Base-by-base conservation (phyloP, 2,797 vertebrate species). In the Myiotriccus ornatus region DNA sequence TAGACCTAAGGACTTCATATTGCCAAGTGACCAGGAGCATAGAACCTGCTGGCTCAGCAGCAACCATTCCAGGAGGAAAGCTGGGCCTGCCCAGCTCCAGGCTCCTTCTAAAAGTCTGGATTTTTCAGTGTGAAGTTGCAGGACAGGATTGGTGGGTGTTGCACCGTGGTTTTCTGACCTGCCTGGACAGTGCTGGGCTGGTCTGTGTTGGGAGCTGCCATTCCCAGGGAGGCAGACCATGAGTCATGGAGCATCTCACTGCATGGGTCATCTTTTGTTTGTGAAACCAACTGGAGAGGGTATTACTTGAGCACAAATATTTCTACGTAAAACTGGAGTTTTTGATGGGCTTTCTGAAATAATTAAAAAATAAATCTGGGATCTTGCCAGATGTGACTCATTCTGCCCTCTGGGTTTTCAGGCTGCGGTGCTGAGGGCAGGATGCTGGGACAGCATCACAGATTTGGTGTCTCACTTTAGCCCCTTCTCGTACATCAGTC, bases 1-100 rank as follows among this genome's bases (percentile, higher is more conserved):
- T 0, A 22, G 43, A 37, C 25, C 4, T 10, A 2, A 69, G 34
- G 39, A 5, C 22, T 52, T 71, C 0, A 1, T 34, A 0, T 24
- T 17, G 21, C 52, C 13, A 4, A 32, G 11, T 64, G 21, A 2
- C 5, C 3, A 2, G 62, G 30, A 53, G 43, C 1, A 1, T 1
- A 2, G n/a, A 3, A 52, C 2, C 4, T 32, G 34, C 4, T 3
- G 4, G 35, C 13, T 9, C 1, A 34, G 70, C 9, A 20, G 32
- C 2, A n/a, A 17, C 28, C 59, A 47, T 6, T 17, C 30, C 3
- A 1, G 73, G 43, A 50, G 65, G 79, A 30, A 19, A 25, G 71
- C 39, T 64, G 67, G 10, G 3, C 21, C 22, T 63, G n/a, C 41
- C 39, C 34, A 5, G 41, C 56, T 57, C 53, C 1, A 2, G 24